These are phyloP conservation scores for Scaptomyza graminum DNA, from an alignment of 1,140 invertebrate species.

Conservation along the genomic window DNA sequence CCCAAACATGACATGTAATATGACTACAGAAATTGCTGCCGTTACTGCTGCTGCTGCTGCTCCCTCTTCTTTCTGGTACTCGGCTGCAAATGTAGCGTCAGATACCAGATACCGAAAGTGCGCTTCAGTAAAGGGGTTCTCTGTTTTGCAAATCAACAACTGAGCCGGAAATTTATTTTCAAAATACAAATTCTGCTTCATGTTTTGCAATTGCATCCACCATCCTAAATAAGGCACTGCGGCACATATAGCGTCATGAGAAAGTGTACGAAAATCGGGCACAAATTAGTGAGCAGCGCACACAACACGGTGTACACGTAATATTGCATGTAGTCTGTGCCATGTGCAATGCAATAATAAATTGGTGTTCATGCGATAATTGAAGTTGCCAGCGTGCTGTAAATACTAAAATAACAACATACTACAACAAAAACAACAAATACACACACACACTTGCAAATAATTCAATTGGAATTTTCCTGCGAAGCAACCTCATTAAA, in stretches of 20 bases:
- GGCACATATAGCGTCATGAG: constrained; percentile 18
- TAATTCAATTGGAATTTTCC: constrained; percentile 7
- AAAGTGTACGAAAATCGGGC: constrained; percentile 47
- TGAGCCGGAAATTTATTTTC: constrained; percentile 74
- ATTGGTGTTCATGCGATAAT: constrained; percentile 22
- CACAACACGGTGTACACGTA: constrained; percentile 28
- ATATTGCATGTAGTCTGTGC: constrained; percentile 10
- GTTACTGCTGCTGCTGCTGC: constrained; percentile 17
- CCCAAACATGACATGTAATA: constrained; percentile 69
- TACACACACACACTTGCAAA: background rate
- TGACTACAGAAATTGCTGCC: constrained; percentile 65
- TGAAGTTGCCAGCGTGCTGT: constrained; percentile 20
- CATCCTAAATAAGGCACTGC: constrained; percentile 58
- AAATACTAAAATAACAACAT: constrained; percentile 15
- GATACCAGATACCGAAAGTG: constrained; percentile 45
- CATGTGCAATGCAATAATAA: constrained; percentile 21
- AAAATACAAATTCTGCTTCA: constrained; percentile 61
- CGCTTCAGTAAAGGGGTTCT: constrained; percentile 7
- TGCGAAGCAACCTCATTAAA: constrained; percentile 15
- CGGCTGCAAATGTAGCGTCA: constrained; percentile 42
- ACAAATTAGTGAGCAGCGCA: constrained; percentile 39
- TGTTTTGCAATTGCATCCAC: constrained; percentile 38
- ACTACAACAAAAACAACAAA: background rate
- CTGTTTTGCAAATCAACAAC: constrained; percentile 64
- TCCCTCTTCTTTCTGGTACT: constrained; percentile 7